These are phyloP conservation scores for Paramormyrops hopkinsi DNA, from an alignment of 2,797 vertebrate genomes.

Conservation along the genomic window DNA sequence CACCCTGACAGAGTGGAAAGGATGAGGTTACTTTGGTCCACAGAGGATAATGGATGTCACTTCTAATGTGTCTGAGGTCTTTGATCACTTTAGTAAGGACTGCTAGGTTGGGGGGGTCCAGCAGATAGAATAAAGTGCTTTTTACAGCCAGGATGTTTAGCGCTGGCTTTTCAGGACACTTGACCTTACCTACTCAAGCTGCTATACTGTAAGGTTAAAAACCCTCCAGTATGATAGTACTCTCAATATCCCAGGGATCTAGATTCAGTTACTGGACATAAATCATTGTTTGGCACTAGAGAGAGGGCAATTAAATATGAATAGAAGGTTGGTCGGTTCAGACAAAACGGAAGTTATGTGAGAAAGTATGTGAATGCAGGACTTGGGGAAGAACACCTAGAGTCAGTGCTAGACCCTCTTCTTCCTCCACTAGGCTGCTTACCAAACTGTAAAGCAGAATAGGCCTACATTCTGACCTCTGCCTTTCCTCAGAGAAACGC, in stretches of 20 bases:
- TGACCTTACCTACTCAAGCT: not conserved
- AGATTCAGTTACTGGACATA: not conserved
- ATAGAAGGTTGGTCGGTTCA: not conserved
- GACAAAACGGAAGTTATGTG: not conserved
- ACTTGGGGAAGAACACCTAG: not conserved
- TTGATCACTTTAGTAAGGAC: not conserved
- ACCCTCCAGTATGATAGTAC: not conserved
- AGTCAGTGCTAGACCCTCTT: not conserved
- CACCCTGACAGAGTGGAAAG: not conserved
- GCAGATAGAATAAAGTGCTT: not conserved
- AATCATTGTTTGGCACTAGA: not conserved
- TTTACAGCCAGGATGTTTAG: not conserved
- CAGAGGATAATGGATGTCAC: not conserved
- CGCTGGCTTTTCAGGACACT: not conserved
- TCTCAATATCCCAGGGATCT: not conserved
- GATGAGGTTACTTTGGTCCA: not conserved
- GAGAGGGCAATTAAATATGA: not conserved
- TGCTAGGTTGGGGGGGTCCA: not conserved
- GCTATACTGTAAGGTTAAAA: not conserved
- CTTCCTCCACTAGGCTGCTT: not conserved
- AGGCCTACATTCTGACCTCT: not conserved
- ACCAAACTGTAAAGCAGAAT: not conserved
- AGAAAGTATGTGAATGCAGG: not conserved
- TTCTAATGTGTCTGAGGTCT: not conserved
- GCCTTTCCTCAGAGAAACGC: not conserved